These are phyloP conservation scores for Cylloceria caligata DNA, from an alignment of 2,888 invertebrate genomes.

Conservation along the genomic window DNA sequence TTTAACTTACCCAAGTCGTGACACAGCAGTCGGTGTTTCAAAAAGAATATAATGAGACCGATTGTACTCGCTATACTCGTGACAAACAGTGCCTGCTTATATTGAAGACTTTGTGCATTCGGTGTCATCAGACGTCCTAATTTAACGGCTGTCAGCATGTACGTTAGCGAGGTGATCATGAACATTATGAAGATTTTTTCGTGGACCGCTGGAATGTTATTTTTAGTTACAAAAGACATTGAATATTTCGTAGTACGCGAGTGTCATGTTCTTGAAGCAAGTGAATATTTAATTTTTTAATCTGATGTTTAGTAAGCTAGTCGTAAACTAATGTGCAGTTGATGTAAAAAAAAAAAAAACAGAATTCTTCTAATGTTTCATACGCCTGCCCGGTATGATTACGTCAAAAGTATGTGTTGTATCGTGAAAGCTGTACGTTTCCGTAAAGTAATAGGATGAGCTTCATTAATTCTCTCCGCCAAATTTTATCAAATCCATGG, in stretches of 20 bases:
- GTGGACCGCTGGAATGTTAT: slow-evolving; percentile 90
- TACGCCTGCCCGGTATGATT: neutral
- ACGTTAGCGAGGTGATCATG: slow-evolving; percentile 93
- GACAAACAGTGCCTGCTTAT: slow-evolving; percentile 91
- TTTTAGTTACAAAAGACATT: neutral
- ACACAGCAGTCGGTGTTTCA: slow-evolving; percentile 95
- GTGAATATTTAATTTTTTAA: neutral
- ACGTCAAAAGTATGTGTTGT: neutral
- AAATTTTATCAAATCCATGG: slow-evolving; percentile 28
- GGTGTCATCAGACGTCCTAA: slow-evolving; percentile 85
- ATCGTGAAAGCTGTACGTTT: neutral
- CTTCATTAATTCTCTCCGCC: slow-evolving; percentile 2
- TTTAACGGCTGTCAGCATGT: slow-evolving; percentile 92
- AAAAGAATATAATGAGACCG: slow-evolving; percentile 94
- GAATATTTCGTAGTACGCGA: neutral
- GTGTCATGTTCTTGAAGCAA: neutral
- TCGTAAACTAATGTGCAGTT: neutral
- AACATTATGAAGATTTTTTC: slow-evolving; percentile 97
- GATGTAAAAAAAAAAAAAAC: slow-evolving; percentile 65
- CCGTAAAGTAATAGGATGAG: neutral
- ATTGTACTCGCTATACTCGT: slow-evolving; percentile 92
- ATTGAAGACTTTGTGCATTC: slow-evolving; percentile 83
- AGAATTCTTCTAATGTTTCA: neutral
- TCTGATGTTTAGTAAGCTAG: no score
- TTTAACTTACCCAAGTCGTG: slow-evolving; percentile 92